Conservation (phyloP, 2,888 invertebrate species). For the Cyclophora punctaria region DNA sequence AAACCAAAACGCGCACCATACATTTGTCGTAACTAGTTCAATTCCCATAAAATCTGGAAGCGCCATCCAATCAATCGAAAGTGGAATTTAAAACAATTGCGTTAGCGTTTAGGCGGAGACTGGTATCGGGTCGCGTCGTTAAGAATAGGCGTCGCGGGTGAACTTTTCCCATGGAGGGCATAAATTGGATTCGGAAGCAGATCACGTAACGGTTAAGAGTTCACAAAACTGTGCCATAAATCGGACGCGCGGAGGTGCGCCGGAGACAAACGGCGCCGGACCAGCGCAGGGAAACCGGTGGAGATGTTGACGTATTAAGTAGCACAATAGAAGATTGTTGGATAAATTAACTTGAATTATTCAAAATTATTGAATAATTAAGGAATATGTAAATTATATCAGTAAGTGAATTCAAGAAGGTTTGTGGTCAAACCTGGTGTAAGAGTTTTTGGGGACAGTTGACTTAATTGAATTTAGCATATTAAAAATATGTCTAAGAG, state of each 20-base stretch:
- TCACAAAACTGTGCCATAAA: slow-evolving; percentile 75
- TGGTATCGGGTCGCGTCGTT: slow-evolving; percentile 38
- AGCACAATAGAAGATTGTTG: background rate
- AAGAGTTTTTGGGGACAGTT: too few species aligned
- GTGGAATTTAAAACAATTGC: slow-evolving; percentile 30
- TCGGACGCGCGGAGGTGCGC: slow-evolving; percentile 73
- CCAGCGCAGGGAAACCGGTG: slow-evolving; percentile 27
- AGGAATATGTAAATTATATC: too few species aligned
- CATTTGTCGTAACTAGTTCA: too few species aligned
- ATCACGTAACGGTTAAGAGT: slow-evolving; percentile 75
- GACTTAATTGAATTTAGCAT: too few species aligned
- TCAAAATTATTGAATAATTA: too few species aligned
- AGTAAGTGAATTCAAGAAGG: too few species aligned
- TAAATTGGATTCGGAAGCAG: slow-evolving; percentile 75
- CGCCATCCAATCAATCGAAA: slow-evolving; percentile 18
- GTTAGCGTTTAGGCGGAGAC: slow-evolving; percentile 30
- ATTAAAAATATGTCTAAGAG: too few species aligned
- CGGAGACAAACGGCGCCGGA: slow-evolving; percentile 70
- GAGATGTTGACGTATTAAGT: slow-evolving; percentile 15
- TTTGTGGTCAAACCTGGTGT: too few species aligned
- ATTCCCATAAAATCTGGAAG: too few species aligned
- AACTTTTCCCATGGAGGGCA: slow-evolving; percentile 70
- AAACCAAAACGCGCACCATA: too few species aligned
- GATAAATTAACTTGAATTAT: background rate
- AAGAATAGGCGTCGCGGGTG: slow-evolving; percentile 60